Conservation (phyloP, 2,888 invertebrate species). For the Phaedon cochleariae region DNA sequence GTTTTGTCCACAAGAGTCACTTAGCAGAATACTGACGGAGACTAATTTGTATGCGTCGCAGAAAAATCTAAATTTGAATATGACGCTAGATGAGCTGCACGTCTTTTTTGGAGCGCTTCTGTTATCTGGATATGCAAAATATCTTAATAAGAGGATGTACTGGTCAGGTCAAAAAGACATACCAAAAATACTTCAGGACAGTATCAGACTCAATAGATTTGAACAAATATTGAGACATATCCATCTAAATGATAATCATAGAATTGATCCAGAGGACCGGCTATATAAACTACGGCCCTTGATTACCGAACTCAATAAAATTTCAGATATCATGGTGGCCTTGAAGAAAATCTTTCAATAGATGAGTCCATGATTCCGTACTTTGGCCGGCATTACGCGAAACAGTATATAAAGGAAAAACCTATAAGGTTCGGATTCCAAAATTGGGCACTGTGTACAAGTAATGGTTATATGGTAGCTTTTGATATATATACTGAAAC, state of each 20-base stretch:
- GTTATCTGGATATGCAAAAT: not conserved
- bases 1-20: not conserved
- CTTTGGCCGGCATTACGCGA: slow-evolving; percentile 17
- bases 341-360: slow-evolving; percentile 16
- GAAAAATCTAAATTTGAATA: not conserved
- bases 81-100: not conserved
- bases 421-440: not conserved
- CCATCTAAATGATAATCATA: not conserved
- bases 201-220: not conserved
- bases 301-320: too few species aligned
- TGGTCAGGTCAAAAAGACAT: not conserved
- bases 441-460: slow-evolving; percentile 4
- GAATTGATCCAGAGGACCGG: slow-evolving; percentile 18
- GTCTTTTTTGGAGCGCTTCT: too few species aligned
- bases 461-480: not conserved
- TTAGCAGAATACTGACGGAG: not conserved
- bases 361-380: slow-evolving; percentile 22
- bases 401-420: slow-evolving; percentile 16
- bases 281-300: slow-evolving; percentile 38
- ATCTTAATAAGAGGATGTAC: not conserved
- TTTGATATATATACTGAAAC: too few species aligned
- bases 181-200: not conserved
- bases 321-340: too few species aligned
- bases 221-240: not conserved
- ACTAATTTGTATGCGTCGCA: too few species aligned